Base-by-base conservation (phyloP, 2,797 vertebrate genomes). In the Lepus oiostolus region DNA sequence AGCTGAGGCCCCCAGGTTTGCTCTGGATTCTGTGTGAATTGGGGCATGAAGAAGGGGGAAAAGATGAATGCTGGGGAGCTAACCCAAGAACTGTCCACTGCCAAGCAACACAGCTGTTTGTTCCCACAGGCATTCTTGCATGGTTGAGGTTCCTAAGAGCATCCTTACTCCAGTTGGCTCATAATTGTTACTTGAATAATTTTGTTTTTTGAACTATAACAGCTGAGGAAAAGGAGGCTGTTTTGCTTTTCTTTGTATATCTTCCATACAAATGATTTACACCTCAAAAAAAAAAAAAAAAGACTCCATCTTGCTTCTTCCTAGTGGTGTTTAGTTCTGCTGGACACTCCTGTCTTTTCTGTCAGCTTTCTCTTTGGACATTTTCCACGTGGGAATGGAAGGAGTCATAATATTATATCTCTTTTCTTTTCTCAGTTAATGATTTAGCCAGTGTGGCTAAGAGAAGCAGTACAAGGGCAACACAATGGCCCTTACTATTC, bases 381-480 rank as follows among this genome's bases (percentile, higher is more conserved):
- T 68, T 89, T 42, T 84, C 47, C 47, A 30, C 2, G 9, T 52
- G 14, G 24, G 4, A 95, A 95, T 24, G 28, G 71, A 81, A n/a
- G 32, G 22, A 22, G 10, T 76, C 38, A 74, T 86, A 86, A 74
- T 42, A 26, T 42, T 30, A 16, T 2, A 94, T 16, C 19, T 47
- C 65, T 47, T 71, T 89, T 86, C 16, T 81, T 91, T 93, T 63
- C 52, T 89, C 75, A 54, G 70, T 79, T 91, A 95, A 62, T 90
- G 42, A 52, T 75, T 95, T 75, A 84, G 21, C n/a, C n/a, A 63
- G 77, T 60, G 54, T 67, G 50, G 8, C 38, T 87, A 47, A 76
- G 76, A 95, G 58, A 17, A 87, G 17, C 42, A 84, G 47, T 17
- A 26, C 52, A 76, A 82, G 28, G 7, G 24, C 42, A 93, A 74